A percentile compares a stretch with the other conserved stretches of the same genome.
Evolutionary conservation across 2,797 vertebrate species (phyloP).

Genomic region (Tapera naevia): DNA sequence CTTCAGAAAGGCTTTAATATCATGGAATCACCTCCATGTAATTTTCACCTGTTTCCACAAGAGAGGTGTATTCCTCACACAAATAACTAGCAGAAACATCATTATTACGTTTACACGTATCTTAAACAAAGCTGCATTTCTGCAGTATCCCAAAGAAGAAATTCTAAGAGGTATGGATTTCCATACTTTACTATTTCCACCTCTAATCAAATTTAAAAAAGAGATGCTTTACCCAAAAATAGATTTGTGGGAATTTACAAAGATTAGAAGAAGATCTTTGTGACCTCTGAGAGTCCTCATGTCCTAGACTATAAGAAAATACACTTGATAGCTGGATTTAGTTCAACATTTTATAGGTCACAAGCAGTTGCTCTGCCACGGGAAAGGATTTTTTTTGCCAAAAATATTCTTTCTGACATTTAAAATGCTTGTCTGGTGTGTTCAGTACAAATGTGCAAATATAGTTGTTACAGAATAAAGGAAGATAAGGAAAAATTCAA

Average conservation of each 20-base stretch:
- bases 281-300: not conserved
- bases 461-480: not conserved
- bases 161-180: not conserved
- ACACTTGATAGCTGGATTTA: not conserved
- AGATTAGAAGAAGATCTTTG: not conserved
- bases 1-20: not conserved
- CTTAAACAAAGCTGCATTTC: not conserved
- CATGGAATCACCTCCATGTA: not conserved
- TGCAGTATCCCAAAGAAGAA: not conserved
- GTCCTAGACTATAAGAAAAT: not conserved
- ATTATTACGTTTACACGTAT: not conserved
- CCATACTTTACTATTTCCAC: not conserved
- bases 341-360: conserved; percentile 22
- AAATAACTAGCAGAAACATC: not conserved
- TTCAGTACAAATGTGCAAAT: not conserved
- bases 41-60: not conserved
- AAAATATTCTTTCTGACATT: not conserved
- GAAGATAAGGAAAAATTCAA: not conserved
- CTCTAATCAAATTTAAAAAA: not conserved
- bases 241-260: not conserved
- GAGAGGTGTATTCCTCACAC: not conserved
- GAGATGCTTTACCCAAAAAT: not conserved
- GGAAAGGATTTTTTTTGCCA: not conserved
- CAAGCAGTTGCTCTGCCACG: not conserved
- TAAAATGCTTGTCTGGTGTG: not conserved